Conservation (phyloP, 2,797 vertebrate species). For the Neopelma chrysocephalum region DNA sequence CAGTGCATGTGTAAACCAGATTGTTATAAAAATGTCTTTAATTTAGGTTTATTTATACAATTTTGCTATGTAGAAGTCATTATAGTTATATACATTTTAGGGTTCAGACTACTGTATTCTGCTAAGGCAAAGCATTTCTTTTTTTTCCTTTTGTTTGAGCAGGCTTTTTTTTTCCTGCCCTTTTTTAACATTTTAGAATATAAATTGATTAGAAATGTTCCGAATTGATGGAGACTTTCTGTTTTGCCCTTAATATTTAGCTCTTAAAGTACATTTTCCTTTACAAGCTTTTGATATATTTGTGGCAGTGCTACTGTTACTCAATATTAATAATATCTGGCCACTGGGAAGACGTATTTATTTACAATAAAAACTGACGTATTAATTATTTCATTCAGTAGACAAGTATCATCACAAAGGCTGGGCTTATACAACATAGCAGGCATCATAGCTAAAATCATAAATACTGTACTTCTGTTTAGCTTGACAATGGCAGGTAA, state of each 20-base stretch:
- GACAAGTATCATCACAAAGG: constrained; percentile 26
- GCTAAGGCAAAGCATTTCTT: background rate
- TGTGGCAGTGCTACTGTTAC: background rate
- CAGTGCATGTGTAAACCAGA: background rate
- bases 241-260: constrained; percentile 29
- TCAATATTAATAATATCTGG: background rate
- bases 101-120: background rate
- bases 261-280: background rate
- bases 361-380: background rate
- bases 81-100: background rate
- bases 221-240: background rate
- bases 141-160: background rate
- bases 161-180: background rate
- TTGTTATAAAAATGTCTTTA: constrained; percentile 19
- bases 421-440: constrained; percentile 11
- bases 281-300: constrained; percentile 27
- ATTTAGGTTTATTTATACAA: background rate
- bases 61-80: background rate
- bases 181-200: constrained; percentile 7
- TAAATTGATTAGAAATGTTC: background rate
- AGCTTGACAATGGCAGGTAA: constrained; percentile 69
- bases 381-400: constrained; percentile 60
- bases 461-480: constrained; percentile 56
- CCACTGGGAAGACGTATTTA: constrained; percentile 11
- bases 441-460: constrained; percentile 53